Evolutionary conservation across 2,113 vertebrate genomes (phyloP).

Genomic region (Eulemur rufifrons): DNA sequence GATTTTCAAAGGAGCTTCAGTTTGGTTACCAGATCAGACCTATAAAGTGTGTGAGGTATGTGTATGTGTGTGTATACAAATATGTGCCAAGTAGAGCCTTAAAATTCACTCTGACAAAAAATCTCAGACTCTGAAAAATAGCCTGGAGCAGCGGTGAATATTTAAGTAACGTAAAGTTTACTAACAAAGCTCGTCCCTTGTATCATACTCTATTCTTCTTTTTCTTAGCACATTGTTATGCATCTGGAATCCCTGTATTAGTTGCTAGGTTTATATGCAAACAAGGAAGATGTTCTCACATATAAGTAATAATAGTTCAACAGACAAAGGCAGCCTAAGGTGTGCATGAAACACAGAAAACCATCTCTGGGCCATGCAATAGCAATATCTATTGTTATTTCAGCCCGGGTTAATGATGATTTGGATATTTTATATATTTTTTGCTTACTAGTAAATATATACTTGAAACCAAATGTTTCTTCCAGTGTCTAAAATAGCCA

Average conservation of each 20-base stretch:
- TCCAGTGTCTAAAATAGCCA: background rate
- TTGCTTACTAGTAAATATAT: background rate
- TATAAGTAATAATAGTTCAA: background rate
- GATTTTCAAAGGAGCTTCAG: slow-evolving; percentile 20
- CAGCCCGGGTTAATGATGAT: background rate
- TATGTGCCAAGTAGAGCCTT: background rate
- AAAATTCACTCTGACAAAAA: background rate
- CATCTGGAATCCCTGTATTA: background rate
- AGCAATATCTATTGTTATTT: background rate
- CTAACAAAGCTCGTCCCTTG: background rate
- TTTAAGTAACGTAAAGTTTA: background rate
- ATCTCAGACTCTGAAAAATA: background rate
- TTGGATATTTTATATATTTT: background rate
- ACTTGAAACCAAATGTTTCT: background rate
- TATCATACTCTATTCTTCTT: background rate
- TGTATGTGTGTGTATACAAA: background rate
- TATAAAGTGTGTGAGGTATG: background rate
- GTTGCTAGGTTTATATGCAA: background rate
- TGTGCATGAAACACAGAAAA: background rate
- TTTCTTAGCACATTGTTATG: background rate
- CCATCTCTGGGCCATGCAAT: background rate
- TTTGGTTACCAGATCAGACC: background rate
- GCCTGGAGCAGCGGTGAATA: background rate
- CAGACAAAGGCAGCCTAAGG: background rate
- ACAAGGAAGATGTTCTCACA: background rate